phyloP scores from a whole-genome alignment of 2,113 vertebrate genomes.

The Stictonetta naevosa region DNA sequence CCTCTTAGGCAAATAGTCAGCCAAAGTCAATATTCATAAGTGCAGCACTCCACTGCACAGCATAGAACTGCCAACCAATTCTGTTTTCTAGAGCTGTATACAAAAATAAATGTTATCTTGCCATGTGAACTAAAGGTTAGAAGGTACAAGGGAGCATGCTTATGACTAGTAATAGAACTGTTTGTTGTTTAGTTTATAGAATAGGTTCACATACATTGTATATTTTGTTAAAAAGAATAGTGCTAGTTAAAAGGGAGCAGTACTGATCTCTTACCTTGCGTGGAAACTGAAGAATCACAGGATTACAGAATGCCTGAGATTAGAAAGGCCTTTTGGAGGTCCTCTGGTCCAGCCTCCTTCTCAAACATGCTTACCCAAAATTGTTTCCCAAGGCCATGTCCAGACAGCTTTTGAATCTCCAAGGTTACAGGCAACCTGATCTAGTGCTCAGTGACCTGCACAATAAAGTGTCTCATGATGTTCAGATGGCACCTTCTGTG shows the following conservation, averaged over 20 bases:
- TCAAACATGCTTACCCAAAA: background rate
- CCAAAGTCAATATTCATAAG: background rate
- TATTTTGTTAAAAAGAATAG: background rate
- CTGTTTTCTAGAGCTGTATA: background rate
- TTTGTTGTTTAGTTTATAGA: background rate
- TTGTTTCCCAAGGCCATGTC: background rate
- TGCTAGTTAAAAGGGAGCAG: background rate
- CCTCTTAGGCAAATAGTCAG: background rate
- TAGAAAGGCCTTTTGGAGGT: background rate
- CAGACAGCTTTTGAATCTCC: background rate
- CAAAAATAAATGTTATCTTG: background rate
- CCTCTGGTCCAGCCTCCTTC: background rate
- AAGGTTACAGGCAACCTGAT: background rate
- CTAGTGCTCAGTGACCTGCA: background rate
- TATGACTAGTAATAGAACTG: background rate
- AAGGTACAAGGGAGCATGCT: background rate
- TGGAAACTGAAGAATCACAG: background rate
- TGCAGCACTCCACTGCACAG: fast-evolving
- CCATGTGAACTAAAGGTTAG: background rate
- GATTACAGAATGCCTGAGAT: background rate
- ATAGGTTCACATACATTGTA: background rate
- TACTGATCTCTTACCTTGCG: background rate
- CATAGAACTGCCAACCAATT: background rate
- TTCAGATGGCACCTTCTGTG: background rate
- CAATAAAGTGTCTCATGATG: background rate